These are phyloP conservation scores for Drosophila emarginata DNA, from an alignment of 2,888 invertebrate genomes.

Conservation along the genomic window DNA sequence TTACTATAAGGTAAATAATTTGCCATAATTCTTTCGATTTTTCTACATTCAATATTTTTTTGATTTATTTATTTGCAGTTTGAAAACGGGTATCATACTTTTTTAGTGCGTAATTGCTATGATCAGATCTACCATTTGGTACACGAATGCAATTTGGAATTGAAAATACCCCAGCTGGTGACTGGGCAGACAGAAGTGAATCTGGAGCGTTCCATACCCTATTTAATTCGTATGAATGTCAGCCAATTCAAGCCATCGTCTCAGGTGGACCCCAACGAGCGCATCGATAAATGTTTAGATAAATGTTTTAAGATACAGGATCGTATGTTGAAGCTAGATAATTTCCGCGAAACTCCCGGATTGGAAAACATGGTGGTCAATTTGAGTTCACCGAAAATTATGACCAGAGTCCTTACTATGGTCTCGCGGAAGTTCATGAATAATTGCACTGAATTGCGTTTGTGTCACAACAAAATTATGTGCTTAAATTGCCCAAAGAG, in stretches of 20 bases:
- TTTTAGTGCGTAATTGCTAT: constrained; percentile 77
- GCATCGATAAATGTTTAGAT: constrained; percentile 69
- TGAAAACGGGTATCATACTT: constrained; percentile 69
- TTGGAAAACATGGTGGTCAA: constrained; percentile 73
- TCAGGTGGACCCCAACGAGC: constrained; percentile 70
- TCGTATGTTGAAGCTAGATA: constrained; percentile 72
- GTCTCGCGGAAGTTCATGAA: constrained; percentile 72
- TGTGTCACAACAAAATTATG: constrained; percentile 75
- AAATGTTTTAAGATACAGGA: constrained; percentile 71
- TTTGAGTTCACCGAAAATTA: constrained; percentile 68
- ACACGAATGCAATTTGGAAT: constrained; percentile 62
- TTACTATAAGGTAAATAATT: constrained; percentile 72
- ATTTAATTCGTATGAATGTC: constrained; percentile 76
- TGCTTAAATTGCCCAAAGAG: constrained; percentile 41
- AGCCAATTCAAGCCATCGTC: constrained; percentile 60
- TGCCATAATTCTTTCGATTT: accelerated
- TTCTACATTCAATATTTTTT: no score
- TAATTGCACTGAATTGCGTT: constrained; percentile 71
- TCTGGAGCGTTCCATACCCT: constrained; percentile 42
- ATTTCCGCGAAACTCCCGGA: constrained; percentile 72
- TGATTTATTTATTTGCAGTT: constrained; percentile 52
- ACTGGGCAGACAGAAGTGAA: constrained; percentile 2
- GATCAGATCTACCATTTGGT: constrained; percentile 74
- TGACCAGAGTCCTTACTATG: constrained; percentile 65
- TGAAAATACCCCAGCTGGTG: constrained; percentile 60